Percentiles rank a stretch among this genome's conserved stretches.
Evolutionary conservation across 2,888 invertebrate species (phyloP).

Genomic region (Pegoplata infirma): DNA sequence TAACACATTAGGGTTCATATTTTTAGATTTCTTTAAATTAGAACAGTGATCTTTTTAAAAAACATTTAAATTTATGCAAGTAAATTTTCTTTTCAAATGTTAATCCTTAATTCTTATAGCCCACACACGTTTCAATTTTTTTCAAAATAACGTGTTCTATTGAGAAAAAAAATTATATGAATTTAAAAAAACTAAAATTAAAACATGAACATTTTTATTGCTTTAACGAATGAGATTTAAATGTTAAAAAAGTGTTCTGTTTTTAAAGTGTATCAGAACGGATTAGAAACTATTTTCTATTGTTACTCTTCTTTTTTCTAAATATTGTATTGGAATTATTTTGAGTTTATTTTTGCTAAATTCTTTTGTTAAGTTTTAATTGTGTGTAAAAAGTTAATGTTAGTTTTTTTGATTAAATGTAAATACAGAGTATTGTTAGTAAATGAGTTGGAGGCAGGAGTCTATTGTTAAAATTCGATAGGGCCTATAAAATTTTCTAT

Average conservation of each 20-base stretch:
- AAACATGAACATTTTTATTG: slow-evolving; percentile 46
- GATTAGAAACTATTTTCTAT: slow-evolving; percentile 32
- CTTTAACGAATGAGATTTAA: slow-evolving; percentile 56
- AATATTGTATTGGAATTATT: slow-evolving; percentile 22
- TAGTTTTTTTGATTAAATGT: slow-evolving; percentile 41
- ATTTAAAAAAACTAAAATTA: slow-evolving; percentile 3
- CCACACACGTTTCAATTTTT: slow-evolving; percentile 55
- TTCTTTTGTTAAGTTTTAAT: slow-evolving; percentile 47
- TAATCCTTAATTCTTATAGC: slow-evolving; percentile 47
- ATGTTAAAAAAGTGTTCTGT: slow-evolving; percentile 22
- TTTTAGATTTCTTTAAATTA: background rate
- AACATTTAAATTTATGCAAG: slow-evolving; percentile 26
- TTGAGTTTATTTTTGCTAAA: slow-evolving; percentile 39
- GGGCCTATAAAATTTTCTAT: slow-evolving; percentile 26
- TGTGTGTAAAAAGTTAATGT: slow-evolving; percentile 61
- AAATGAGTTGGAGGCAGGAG: slow-evolving; percentile 4
- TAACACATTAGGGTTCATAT: slow-evolving; percentile 3
- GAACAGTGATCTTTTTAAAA: background rate
- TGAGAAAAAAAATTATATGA: background rate
- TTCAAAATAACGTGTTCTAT: background rate
- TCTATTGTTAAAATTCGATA: slow-evolving; percentile 21
- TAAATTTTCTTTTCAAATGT: slow-evolving; percentile 5
- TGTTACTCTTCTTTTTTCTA: slow-evolving; percentile 37
- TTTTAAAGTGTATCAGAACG: slow-evolving; percentile 37
- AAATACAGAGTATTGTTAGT: slow-evolving; percentile 34